Conservation (phyloP, 1,140 invertebrate species). For the Caenorhabditis briggsae region DNA sequence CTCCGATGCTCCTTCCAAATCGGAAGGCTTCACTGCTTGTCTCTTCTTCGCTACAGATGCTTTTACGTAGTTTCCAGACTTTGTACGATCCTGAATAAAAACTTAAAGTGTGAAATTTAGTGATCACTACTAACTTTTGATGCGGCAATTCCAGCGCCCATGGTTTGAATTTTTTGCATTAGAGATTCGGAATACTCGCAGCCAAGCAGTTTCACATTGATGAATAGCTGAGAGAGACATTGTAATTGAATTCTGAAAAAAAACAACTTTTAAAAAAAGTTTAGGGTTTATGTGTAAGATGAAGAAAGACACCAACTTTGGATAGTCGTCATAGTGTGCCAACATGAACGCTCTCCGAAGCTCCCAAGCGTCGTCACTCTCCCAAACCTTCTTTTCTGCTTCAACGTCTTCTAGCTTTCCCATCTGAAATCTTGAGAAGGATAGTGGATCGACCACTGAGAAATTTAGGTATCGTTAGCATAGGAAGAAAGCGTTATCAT, state of each 20-base stretch:
- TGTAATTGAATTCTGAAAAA: conserved; percentile 55
- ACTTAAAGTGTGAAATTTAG: not conserved
- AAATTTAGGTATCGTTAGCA: too few relatives aligned
- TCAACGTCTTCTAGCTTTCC: conserved; percentile 53
- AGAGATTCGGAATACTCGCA: conserved; percentile 50
- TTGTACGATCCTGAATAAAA: not conserved
- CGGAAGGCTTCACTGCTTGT: conserved; percentile 1
- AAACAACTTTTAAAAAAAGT: not conserved
- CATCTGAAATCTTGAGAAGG: conserved; percentile 10
- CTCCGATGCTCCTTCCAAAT: conserved; percentile 23
- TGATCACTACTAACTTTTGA: not conserved
- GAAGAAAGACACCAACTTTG: not conserved
- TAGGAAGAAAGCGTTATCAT: too few relatives aligned
- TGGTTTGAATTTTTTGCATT: conserved; percentile 50
- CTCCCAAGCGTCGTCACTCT: conserved; percentile 57
- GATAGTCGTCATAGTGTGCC: conserved; percentile 58
- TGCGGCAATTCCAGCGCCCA: conserved; percentile 46
- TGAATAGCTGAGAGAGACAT: conserved; percentile 58
- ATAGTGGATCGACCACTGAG: too few relatives aligned
- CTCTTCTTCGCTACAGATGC: conserved; percentile 1
- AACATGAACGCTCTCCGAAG: conserved; percentile 54
- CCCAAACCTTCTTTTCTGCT: conserved; percentile 47
- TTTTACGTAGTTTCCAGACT: conserved; percentile 31
- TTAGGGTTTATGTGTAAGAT: not conserved
- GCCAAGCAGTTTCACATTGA: conserved; percentile 55